Percentiles rank a stretch among this genome's conserved stretches.
Conservation (phyloP, 2,888 invertebrate genomes). For the Caenorhabditis zanzibari region DNA sequence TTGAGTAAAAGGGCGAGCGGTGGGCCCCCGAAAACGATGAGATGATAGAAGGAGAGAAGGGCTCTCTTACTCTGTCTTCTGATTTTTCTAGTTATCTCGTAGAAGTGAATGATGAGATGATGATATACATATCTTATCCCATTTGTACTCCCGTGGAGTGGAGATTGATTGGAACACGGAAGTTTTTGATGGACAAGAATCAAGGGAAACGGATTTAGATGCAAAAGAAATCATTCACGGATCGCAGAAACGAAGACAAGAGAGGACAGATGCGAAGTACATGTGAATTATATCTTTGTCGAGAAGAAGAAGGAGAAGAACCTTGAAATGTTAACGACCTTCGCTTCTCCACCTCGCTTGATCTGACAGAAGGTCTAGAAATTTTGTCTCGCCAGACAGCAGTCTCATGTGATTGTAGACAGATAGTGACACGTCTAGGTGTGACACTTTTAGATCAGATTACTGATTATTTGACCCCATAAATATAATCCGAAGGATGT, state of each 20-base stretch:
- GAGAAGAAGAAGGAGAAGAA: conserved; percentile 22
- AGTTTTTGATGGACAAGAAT: conserved; percentile 33
- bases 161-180: conserved; percentile 23
- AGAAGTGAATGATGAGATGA: conserved; percentile 7
- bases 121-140: conserved; percentile 30
- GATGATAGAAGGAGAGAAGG: conserved; percentile 22
- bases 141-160: background rate
- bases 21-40: conserved; percentile 30
- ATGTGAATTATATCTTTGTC: conserved; percentile 11
- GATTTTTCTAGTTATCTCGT: conserved; percentile 1
- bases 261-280: conserved; percentile 21
- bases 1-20: conserved; percentile 19
- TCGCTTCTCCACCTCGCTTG: conserved; percentile 3
- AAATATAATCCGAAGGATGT: background rate
- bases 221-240: no score
- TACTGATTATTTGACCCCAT: background rate
- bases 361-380: background rate
- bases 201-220: conserved; percentile 36
- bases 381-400: conserved; percentile 17
- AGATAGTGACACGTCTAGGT: conserved; percentile 18
- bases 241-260: background rate
- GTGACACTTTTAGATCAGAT: conserved; percentile 37
- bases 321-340: conserved; percentile 60
- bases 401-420: conserved; percentile 32
- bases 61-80: conserved; percentile 12